Conservation (phyloP, 2,888 invertebrate genomes). For the Camptogramma bilineatum region DNA sequence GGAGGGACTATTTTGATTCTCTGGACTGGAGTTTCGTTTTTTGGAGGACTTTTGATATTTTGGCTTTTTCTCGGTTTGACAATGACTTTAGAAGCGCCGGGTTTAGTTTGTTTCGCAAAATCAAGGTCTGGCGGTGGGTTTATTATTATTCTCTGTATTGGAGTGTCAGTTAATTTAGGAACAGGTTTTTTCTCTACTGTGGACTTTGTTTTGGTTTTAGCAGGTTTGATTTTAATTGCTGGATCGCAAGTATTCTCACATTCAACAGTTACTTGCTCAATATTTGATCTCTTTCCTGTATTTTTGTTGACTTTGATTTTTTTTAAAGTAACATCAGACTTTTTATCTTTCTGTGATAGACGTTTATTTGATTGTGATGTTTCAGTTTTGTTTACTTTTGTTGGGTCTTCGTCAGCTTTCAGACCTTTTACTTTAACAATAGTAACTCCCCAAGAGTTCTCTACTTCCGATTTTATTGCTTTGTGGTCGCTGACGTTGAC, state of each 20-base stretch:
- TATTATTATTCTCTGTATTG: constrained; percentile 19
- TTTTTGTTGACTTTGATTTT: constrained; percentile 2
- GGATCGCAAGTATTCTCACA: neutral
- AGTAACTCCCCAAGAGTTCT: constrained; percentile 32
- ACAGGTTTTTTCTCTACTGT: neutral
- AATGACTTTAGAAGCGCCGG: neutral
- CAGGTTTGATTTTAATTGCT: neutral
- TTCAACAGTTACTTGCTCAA: constrained; percentile 18
- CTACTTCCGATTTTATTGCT: constrained; percentile 32
- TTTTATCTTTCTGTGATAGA: constrained; percentile 13
- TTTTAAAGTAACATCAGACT: constrained; percentile 5
- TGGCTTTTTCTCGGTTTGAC: constrained; percentile 4
- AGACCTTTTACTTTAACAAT: constrained; percentile 30
- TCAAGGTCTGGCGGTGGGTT: constrained; percentile 29
- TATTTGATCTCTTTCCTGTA: constrained; percentile 11
- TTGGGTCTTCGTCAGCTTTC: constrained; percentile 24
- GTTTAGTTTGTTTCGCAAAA: constrained; percentile 23
- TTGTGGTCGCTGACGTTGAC: constrained; percentile 32
- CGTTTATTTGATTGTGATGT: constrained; percentile 19
- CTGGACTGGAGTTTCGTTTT: constrained; percentile 9
- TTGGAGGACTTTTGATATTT: constrained; percentile 7
- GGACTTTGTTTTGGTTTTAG: neutral
- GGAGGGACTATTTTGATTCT: constrained; percentile 30
- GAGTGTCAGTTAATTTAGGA: neutral
- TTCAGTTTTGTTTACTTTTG: constrained; percentile 16